Percentiles rank a stretch among this genome's conserved stretches.
phyloP scores from a whole-genome alignment of 2,888 invertebrate species.

The Drosophila meridionalis region DNA sequence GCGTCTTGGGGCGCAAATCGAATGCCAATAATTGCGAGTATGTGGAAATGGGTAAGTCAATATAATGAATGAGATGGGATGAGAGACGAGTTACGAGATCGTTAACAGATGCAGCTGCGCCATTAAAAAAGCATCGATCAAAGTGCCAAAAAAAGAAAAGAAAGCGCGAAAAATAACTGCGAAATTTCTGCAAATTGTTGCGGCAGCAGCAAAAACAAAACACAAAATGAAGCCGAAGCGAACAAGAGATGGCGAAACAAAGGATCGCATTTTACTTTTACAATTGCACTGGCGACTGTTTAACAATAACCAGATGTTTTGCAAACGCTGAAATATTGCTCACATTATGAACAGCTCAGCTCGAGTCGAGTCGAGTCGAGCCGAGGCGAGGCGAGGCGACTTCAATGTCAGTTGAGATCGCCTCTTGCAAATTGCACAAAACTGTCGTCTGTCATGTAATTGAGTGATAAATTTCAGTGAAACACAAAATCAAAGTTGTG shows the following conservation, averaged over 20 bases:
- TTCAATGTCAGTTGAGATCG: conserved; percentile 36
- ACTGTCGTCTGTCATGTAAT: conserved; percentile 74
- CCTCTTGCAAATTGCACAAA: conserved; percentile 27
- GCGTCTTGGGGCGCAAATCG: conserved; percentile 35
- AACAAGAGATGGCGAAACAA: conserved; percentile 57
- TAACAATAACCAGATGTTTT: conserved; percentile 84
- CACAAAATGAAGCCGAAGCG: background rate
- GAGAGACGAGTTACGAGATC: conserved; percentile 16
- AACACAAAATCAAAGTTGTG: conserved; percentile 48
- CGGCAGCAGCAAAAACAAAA: conserved; percentile 17
- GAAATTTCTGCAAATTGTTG: conserved; percentile 61
- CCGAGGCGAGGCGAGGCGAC: background rate
- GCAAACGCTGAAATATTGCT: conserved; percentile 44
- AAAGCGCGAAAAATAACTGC: conserved; percentile 19
- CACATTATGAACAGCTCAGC: conserved; percentile 37
- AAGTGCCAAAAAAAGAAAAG: conserved; percentile 22
- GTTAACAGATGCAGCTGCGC: conserved; percentile 58
- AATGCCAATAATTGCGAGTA: conserved; percentile 52
- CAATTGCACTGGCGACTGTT: conserved; percentile 52
- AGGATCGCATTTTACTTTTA: conserved; percentile 70
- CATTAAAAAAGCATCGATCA: conserved; percentile 77
- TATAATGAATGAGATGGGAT: background rate
- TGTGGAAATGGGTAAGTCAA: conserved; percentile 75
- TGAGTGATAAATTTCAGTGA: conserved; percentile 73
- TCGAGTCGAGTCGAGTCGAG: background rate